Evolutionary conservation across 2,797 vertebrate genomes (phyloP).

Genomic region (Pseudotriccus pelzelni): DNA sequence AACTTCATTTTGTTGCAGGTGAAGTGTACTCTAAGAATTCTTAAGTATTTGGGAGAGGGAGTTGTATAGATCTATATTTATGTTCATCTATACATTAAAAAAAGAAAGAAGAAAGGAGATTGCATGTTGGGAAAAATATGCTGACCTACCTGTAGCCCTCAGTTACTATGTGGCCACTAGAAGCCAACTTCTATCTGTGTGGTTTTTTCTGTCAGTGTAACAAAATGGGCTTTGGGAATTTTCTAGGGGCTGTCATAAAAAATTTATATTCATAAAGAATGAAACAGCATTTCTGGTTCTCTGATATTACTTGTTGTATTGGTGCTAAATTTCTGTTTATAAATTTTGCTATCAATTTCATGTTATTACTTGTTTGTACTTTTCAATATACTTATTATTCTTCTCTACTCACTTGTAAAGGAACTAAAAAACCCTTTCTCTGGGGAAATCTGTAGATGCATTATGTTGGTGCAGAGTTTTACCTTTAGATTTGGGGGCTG

Average conservation of each 20-base stretch:
- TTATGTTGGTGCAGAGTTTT: background rate
- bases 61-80: background rate
- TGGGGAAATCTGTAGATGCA: background rate
- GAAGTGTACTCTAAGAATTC: background rate
- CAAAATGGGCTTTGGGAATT: background rate
- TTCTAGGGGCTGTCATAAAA: background rate
- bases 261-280: background rate
- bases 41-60: background rate
- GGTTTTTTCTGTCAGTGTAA: background rate
- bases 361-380: background rate
- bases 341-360: background rate
- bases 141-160: background rate
- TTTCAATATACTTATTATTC: background rate
- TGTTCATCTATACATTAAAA: background rate
- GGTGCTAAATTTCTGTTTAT: background rate
- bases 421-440: rapidly evolving
- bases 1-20: background rate
- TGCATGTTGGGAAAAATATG: background rate
- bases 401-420: background rate
- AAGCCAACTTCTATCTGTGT: background rate
- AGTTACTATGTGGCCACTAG: background rate
- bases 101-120: background rate
- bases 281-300: background rate
- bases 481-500: background rate
- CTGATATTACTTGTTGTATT: background rate